A percentile compares a stretch with the other conserved stretches of the same genome.
Conservation (phyloP, 2,113 vertebrate species). For the Ptilonorhynchus violaceus region DNA sequence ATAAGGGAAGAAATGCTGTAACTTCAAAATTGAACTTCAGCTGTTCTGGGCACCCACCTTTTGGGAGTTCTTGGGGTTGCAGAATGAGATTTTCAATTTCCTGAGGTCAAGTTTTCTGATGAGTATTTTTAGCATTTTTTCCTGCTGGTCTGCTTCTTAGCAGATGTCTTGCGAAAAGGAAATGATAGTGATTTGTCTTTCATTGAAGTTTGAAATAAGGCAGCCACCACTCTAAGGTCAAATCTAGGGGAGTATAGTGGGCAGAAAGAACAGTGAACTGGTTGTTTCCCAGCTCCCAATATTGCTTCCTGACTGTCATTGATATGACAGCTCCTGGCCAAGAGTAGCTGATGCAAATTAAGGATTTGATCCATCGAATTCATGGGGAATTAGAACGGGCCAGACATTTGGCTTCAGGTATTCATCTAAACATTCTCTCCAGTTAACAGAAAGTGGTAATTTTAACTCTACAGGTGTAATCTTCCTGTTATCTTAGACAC, state of each 20-base stretch:
- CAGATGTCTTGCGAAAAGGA: background rate
- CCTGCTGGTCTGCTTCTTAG: background rate
- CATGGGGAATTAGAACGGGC: background rate
- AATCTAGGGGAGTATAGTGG: background rate
- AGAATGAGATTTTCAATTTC: background rate
- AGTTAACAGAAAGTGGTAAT: background rate
- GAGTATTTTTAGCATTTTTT: background rate
- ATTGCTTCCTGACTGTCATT: background rate
- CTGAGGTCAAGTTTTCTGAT: background rate
- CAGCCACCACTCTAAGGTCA: background rate
- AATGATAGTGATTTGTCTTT: background rate
- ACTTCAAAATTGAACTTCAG: background rate
- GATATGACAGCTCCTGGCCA: background rate
- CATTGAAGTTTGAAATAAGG: background rate
- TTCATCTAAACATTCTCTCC: background rate
- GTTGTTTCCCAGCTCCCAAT: background rate
- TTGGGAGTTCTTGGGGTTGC: background rate
- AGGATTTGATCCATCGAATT: background rate
- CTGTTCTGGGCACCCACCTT: background rate
- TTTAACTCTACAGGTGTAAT: background rate
- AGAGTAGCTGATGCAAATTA: background rate
- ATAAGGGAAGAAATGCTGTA: background rate
- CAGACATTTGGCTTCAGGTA: background rate
- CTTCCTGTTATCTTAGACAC: background rate
- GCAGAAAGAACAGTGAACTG: background rate